These are phyloP conservation scores for Stenoptilia bipunctidactyla DNA, from an alignment of 2,888 invertebrate genomes.

Conservation along the genomic window DNA sequence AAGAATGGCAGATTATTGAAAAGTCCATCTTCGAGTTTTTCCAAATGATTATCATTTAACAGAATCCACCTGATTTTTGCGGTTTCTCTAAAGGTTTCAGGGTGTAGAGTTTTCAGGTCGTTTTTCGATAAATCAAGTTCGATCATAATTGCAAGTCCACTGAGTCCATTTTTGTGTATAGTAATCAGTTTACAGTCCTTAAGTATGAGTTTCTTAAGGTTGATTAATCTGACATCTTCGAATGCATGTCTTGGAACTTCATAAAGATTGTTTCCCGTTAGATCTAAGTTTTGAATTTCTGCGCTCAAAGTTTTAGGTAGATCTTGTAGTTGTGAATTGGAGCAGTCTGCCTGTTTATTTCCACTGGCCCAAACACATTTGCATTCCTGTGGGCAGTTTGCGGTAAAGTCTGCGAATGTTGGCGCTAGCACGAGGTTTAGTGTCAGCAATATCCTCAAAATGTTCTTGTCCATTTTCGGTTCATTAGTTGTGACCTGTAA, in stretches of 20 bases:
- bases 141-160: slow-evolving; percentile 81
- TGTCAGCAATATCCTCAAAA: slow-evolving; percentile 29
- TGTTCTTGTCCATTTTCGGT: slow-evolving; percentile 35
- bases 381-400: slow-evolving; percentile 77
- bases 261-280: slow-evolving; percentile 78
- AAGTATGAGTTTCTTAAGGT: slow-evolving; percentile 85
- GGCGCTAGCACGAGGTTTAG: slow-evolving; percentile 32
- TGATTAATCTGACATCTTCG: slow-evolving; percentile 76
- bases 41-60: slow-evolving; percentile 82
- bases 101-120: slow-evolving; percentile 73
- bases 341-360: slow-evolving; percentile 87
- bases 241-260: slow-evolving; percentile 78
- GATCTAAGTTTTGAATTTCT: slow-evolving; percentile 79
- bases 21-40: slow-evolving; percentile 79
- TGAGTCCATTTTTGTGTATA: slow-evolving; percentile 82
- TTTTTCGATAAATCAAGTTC: slow-evolving; percentile 88
- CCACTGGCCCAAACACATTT: slow-evolving; percentile 89
- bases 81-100: slow-evolving; percentile 79
- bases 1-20: slow-evolving; percentile 81
- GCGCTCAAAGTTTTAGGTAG: slow-evolving; percentile 81
- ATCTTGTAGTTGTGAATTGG: slow-evolving; percentile 72
- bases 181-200: slow-evolving; percentile 80
- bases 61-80: slow-evolving; percentile 78
- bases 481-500: slow-evolving; percentile 35
- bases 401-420: slow-evolving; percentile 62